phyloP scores from a whole-genome alignment of 2,888 invertebrate species.

The Drosophila greeni region DNA sequence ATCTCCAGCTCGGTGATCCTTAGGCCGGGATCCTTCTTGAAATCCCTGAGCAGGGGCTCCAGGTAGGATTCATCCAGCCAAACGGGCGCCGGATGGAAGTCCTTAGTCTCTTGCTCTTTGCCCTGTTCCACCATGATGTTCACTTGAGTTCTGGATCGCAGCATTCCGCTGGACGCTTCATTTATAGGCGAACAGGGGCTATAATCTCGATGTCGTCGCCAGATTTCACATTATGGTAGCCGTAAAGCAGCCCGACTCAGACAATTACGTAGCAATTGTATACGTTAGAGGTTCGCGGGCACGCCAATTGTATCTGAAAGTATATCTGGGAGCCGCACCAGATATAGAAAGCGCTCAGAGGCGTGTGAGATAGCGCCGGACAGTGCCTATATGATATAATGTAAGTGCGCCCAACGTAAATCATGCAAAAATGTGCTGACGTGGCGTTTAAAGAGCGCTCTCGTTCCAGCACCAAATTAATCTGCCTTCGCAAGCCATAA shows the following conservation, averaged over 20 bases:
- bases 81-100: slow-evolving; percentile 52
- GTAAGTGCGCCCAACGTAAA: too few species aligned
- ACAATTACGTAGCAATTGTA: slow-evolving; percentile 16
- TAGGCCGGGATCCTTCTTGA: slow-evolving; percentile 58
- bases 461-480: slow-evolving; percentile 11
- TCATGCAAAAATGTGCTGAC: slow-evolving; percentile 13
- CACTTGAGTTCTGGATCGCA: slow-evolving; percentile 18
- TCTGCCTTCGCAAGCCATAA: slow-evolving; percentile 29
- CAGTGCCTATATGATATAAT: slow-evolving; percentile 2
- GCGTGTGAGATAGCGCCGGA: slow-evolving; percentile 17
- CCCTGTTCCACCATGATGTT: slow-evolving; percentile 52
- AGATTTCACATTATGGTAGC: slow-evolving; percentile 31
- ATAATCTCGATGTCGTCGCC: slow-evolving; percentile 15
- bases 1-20: slow-evolving; percentile 51
- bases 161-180: background rate
- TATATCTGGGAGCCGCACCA: too few species aligned
- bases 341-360: too few species aligned
- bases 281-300: slow-evolving; percentile 10
- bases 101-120: slow-evolving; percentile 24
- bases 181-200: slow-evolving; percentile 41
- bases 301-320: too few species aligned
- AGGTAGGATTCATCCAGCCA: slow-evolving; percentile 71
- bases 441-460: slow-evolving; percentile 14
- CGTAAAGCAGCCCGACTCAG: slow-evolving; percentile 37
- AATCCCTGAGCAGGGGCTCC: slow-evolving; percentile 55